A percentile compares a stretch with the other conserved stretches of the same genome.
Conservation (phyloP, 1,140 invertebrate species). For the Arctopsyche grandis region DNA sequence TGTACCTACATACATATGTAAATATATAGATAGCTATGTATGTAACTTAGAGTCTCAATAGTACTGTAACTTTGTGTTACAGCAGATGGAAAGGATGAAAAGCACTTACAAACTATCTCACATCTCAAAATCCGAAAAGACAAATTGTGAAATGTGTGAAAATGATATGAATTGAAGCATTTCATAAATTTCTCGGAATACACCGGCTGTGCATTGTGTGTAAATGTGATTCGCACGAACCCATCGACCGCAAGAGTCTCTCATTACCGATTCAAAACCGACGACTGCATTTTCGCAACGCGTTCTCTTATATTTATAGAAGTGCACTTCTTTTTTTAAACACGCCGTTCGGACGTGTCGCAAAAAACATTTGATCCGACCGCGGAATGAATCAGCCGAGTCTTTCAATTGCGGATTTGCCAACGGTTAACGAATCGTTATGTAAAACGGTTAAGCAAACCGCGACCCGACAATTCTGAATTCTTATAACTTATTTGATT, state of each 20-base stretch:
- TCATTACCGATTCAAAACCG: neutral
- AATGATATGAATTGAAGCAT: too few relatives aligned
- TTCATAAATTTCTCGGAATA: too few relatives aligned
- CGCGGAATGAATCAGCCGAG: neutral
- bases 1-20: too few relatives aligned
- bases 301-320: neutral
- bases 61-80: too few relatives aligned
- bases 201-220: neutral
- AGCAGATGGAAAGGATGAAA: too few relatives aligned
- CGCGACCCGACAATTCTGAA: neutral
- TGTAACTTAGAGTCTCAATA: too few relatives aligned
- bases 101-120: too few relatives aligned
- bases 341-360: neutral
- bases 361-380: slow-evolving; percentile 7
- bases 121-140: too few relatives aligned
- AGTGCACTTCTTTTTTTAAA: neutral
- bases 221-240: slow-evolving; percentile 13
- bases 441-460: slow-evolving; percentile 2
- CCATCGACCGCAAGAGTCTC: neutral
- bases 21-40: too few relatives aligned
- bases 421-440: slow-evolving; percentile 12
- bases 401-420: slow-evolving; percentile 6
- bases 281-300: slow-evolving; percentile 10
- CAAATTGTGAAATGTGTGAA: too few relatives aligned
- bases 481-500: too few relatives aligned